Evolutionary conservation across 2,113 vertebrate species (phyloP).

Genomic region (Spizaetus ornatus): DNA sequence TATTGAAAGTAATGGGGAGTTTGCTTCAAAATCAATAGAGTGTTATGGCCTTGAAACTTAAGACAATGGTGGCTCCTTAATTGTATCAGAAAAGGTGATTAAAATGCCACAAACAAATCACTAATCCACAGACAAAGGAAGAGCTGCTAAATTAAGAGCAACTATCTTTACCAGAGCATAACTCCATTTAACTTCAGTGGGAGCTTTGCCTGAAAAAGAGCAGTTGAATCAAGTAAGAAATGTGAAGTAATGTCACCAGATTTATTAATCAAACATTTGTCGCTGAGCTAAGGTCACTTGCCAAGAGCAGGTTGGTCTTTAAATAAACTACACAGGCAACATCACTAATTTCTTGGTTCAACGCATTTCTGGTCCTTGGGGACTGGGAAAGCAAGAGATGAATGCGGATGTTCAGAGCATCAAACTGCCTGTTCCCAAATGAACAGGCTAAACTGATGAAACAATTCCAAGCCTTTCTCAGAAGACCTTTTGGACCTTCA

Average conservation of each 20-base stretch:
- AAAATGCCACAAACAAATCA: neutral
- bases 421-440: slow-evolving; percentile 46
- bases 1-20: neutral
- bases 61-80: neutral
- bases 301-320: slow-evolving; percentile 38
- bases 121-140: neutral
- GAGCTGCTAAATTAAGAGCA: neutral
- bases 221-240: neutral
- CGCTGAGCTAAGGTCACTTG: neutral
- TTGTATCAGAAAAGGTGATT: slow-evolving; percentile 9
- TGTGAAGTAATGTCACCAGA: neutral
- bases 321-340: slow-evolving; percentile 42
- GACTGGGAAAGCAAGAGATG: slow-evolving; percentile 30
- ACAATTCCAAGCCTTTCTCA: slow-evolving; percentile 34
- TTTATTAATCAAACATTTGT: slow-evolving; percentile 8
- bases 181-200: neutral
- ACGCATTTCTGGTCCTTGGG: slow-evolving; percentile 12
- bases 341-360: slow-evolving; percentile 51
- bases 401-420: slow-evolving; percentile 38
- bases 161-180: neutral
- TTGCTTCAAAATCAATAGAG: neutral
- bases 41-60: neutral
- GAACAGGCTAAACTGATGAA: slow-evolving; percentile 44
- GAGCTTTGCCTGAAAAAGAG: neutral
- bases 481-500: slow-evolving; percentile 43